These are phyloP conservation scores for Dysidea cf. avara DNA, from an alignment of 37 sponge, comb jelly and placozoan genomes.

Conservation along the genomic window DNA sequence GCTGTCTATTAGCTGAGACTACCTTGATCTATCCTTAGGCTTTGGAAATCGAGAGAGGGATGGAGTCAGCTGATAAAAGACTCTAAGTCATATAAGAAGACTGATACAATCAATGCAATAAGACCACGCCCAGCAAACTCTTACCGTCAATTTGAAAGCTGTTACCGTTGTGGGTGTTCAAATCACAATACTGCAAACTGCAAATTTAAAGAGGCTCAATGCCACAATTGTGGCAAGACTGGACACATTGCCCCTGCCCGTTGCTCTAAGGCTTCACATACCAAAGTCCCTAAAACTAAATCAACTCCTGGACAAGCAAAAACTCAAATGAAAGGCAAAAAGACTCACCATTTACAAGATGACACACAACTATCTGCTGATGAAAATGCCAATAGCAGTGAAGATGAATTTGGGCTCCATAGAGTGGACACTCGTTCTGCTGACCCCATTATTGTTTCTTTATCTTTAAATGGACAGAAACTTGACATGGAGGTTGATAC, in stretches of 20 bases:
- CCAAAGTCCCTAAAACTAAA: no score
- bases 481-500: no score
- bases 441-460: no score
- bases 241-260: slow-evolving; percentile 19
- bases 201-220: slow-evolving; percentile 13
- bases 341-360: not conserved
- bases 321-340: not conserved
- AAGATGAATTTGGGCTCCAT: no score
- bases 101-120: no score
- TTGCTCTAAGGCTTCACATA: no score
- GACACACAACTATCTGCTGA: no score
- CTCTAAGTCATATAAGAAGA: not conserved
- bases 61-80: slow-evolving; percentile 6
- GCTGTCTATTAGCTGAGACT: not conserved
- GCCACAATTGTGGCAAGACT: slow-evolving; percentile 11
- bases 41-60: slow-evolving; percentile 3
- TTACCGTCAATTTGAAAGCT: not conserved
- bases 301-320: not conserved
- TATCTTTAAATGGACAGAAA: no score
- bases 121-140: no score
- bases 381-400: no score
- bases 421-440: no score
- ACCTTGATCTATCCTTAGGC: not conserved
- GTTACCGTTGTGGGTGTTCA: slow-evolving; percentile 14
- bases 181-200: not conserved